Percentiles rank a stretch among this genome's conserved stretches.
Evolutionary conservation across 1,140 invertebrate species (phyloP).

Genomic region (Choristoneura fumiferana): DNA sequence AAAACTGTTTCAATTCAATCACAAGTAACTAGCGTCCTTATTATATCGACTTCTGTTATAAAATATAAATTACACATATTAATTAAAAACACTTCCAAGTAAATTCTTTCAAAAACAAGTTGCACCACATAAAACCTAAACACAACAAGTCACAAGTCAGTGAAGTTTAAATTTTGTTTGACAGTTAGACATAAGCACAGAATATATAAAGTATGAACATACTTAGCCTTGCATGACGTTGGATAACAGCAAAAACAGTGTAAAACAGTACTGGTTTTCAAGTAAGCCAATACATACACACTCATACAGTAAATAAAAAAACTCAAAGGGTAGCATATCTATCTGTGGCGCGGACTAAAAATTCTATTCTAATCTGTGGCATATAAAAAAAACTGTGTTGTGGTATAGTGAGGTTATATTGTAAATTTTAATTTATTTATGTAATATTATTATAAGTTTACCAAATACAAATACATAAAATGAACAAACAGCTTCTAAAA

Average conservation of each 20-base stretch:
- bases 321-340: too few relatives aligned
- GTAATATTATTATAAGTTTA: not conserved
- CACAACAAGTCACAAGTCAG: not conserved
- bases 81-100: slow-evolving; percentile 5
- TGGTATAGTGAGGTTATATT: not conserved
- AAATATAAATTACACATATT: slow-evolving; percentile 21
- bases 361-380: not conserved
- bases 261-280: too few relatives aligned
- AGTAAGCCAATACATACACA: too few relatives aligned
- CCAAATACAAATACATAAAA: slow-evolving; percentile 28
- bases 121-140: not conserved
- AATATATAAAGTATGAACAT: too few relatives aligned
- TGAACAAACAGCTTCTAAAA: slow-evolving; percentile 55
- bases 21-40: too few relatives aligned
- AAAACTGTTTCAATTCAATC: slow-evolving; percentile 2
- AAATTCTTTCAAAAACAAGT: slow-evolving; percentile 3
- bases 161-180: not conserved
- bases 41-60: too few relatives aligned
- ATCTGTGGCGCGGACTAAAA: too few relatives aligned
- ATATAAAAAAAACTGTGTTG: not conserved
- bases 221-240: too few relatives aligned
- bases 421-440: not conserved
- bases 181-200: not conserved
- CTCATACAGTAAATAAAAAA: too few relatives aligned
- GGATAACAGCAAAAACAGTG: too few relatives aligned